These are phyloP conservation scores for Syrrhaptes paradoxus DNA, from an alignment of 2,113 vertebrate species.

Conservation along the genomic window DNA sequence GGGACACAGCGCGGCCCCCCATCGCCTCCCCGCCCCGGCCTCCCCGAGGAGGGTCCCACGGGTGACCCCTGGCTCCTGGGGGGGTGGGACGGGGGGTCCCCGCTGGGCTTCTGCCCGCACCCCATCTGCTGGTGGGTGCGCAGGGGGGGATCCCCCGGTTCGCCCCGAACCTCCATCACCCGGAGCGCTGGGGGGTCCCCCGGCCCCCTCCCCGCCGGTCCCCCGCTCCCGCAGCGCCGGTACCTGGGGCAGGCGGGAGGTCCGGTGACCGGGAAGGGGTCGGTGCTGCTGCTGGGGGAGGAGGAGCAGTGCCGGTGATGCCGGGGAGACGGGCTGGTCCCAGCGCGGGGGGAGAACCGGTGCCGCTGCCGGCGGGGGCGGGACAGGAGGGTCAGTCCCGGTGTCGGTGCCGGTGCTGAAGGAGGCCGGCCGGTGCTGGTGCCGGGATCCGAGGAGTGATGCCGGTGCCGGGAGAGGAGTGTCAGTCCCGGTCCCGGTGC, in stretches of 20 bases:
- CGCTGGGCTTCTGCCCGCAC: too few relatives aligned
- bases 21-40: accelerated
- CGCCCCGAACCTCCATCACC: neutral
- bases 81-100: neutral
- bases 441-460: neutral
- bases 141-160: too few relatives aligned
- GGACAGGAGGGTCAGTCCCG: neutral
- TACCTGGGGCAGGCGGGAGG: slow-evolving; percentile 8
- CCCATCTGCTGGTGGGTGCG: too few relatives aligned
- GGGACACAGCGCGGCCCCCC: neutral
- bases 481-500: too few relatives aligned
- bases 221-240: neutral
- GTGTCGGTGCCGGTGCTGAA: neutral
- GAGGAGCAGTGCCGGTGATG: neutral
- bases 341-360: neutral
- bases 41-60: neutral
- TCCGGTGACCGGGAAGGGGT: neutral
- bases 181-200: neutral
- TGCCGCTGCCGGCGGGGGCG: too few relatives aligned
- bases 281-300: neutral
- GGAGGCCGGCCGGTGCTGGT: neutral
- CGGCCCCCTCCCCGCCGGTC: neutral
- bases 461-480: neutral
- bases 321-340: neutral
- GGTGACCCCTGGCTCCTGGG: too few relatives aligned